Evolutionary conservation across 2,797 vertebrate species (phyloP).

Genomic region (Cyprinella venusta): DNA sequence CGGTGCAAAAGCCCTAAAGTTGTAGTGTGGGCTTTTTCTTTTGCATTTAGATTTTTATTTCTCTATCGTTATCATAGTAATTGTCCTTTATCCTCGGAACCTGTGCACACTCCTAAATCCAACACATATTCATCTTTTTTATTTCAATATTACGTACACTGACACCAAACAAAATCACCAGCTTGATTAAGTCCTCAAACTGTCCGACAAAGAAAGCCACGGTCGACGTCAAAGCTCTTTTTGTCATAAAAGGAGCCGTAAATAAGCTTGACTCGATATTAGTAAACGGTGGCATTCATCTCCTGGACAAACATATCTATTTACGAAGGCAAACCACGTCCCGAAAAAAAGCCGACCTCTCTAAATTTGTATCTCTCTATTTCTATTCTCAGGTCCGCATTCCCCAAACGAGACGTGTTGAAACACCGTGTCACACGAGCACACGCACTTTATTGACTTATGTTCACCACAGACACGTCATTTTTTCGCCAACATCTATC

Average conservation of each 20-base stretch:
- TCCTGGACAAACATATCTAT: conserved; percentile 58
- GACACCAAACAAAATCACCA: neutral
- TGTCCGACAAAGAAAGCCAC: neutral
- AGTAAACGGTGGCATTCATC: conserved; percentile 35
- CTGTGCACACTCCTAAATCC: neutral
- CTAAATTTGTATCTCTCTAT: conserved; percentile 60
- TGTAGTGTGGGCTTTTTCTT: neutral
- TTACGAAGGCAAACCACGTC: conserved; percentile 45
- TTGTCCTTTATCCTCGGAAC: neutral
- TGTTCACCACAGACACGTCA: neutral
- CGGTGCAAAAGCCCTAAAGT: neutral
- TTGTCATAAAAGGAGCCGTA: conserved; percentile 23
- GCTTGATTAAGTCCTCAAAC: neutral
- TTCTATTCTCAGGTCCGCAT: conserved; percentile 56
- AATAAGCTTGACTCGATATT: conserved; percentile 49
- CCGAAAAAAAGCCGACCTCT: conserved; percentile 49
- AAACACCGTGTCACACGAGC: conserved; percentile 36
- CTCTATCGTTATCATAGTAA: neutral
- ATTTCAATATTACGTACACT: neutral
- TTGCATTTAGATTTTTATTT: no score
- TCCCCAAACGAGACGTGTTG: conserved; percentile 42
- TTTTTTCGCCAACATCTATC: neutral
- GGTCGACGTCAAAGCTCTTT: neutral
- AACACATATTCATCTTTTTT: neutral
- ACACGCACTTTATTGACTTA: conserved; percentile 38